Conservation (phyloP, 2,888 invertebrate genomes). For the Apodemia zela region DNA sequence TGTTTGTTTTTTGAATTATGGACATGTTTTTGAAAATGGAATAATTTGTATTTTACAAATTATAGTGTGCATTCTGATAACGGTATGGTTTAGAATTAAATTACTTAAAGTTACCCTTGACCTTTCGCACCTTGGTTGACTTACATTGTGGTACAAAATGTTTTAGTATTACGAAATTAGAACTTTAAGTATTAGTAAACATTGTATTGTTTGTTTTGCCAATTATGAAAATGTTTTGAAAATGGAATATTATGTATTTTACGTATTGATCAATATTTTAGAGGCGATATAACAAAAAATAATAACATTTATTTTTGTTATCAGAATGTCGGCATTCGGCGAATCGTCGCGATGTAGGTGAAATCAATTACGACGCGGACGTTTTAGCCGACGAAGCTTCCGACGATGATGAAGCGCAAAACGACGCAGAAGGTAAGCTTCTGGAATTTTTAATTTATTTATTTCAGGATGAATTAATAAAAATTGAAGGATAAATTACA, state of each 20-base stretch:
- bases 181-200: neutral
- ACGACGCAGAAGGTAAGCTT: conserved; percentile 49
- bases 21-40: neutral
- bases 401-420: conserved; percentile 53
- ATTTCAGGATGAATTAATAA: no score
- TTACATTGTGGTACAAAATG: neutral
- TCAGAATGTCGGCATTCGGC: conserved; percentile 56
- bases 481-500: no score
- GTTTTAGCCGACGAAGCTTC: conserved; percentile 48
- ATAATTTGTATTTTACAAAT: neutral
- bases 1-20: neutral
- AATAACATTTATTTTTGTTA: conserved; percentile 17
- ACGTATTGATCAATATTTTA: no score
- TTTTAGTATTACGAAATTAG: neutral
- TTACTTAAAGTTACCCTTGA: no score
- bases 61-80: no score
- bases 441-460: neutral
- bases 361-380: conserved; percentile 41
- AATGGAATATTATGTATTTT: neutral
- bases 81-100: no score
- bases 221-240: neutral
- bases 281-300: neutral
- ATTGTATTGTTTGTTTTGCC: neutral
- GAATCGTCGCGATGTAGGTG: conserved; percentile 44
- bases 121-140: neutral